Evolutionary conservation across 92 coral and sea anemone genomes (phyloP).

Genomic region (Actinostola sp.): DNA sequence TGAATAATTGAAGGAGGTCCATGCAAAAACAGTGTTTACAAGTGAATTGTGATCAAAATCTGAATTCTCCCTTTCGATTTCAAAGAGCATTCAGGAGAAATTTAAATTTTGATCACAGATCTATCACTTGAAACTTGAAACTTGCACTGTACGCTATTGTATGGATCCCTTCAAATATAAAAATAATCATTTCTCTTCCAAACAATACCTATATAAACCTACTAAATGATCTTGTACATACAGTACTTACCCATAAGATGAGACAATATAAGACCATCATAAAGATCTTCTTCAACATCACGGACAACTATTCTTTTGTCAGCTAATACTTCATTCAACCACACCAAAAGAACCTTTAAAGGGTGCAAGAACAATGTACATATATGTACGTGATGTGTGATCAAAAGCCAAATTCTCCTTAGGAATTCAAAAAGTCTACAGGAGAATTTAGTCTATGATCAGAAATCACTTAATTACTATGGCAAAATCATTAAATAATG

Average conservation of each 20-base stretch:
- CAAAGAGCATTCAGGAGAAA: no score
- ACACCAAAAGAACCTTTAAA: constrained; percentile 80
- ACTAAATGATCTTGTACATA: neutral
- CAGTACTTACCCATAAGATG: constrained; percentile 81
- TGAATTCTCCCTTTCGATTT: no score
- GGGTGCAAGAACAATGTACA: neutral
- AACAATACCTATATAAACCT: neutral
- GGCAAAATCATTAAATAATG: neutral
- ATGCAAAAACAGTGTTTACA: no score
- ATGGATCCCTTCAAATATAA: no score
- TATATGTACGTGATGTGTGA: neutral
- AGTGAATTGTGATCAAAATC: no score
- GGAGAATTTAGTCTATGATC: no score
- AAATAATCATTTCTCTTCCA: no score
- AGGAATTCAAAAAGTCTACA: neutral
- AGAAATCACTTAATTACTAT: no score
- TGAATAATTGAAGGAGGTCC: no score
- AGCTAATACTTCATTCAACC: constrained; percentile 96
- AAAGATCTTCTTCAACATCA: constrained; percentile 88
- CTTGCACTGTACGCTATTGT: no score
- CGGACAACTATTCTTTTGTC: constrained; percentile 92
- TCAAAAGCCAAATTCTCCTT: neutral
- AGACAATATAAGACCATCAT: constrained; percentile 97
- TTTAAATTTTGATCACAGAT: no score
- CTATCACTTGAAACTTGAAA: no score